phyloP scores from a whole-genome alignment of 2,888 invertebrate genomes.

The Acronicta aceris region DNA sequence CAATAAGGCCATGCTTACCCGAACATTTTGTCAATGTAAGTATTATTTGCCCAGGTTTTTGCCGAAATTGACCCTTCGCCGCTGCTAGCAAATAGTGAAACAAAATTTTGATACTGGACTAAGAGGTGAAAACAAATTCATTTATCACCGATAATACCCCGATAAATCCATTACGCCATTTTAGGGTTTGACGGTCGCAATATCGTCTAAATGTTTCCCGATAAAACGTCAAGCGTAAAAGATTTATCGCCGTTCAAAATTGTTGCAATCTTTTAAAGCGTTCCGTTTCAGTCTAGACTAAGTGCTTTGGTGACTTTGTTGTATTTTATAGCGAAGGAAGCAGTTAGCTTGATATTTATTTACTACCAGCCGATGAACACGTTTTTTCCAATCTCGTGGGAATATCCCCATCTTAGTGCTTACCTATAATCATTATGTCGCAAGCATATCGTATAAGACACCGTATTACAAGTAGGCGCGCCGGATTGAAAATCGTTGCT shows the following conservation, averaged over 20 bases:
- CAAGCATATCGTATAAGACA: no score
- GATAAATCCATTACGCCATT: conserved; percentile 16
- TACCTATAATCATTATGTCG: no score
- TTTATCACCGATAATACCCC: conserved; percentile 1
- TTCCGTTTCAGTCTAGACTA: conserved; percentile 21
- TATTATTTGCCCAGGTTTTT: no score
- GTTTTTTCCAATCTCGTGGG: no score
- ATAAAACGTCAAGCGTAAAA: conserved; percentile 26
- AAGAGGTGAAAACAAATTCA: conserved; percentile 1
- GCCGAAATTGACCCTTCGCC: no score
- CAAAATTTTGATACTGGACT: not conserved
- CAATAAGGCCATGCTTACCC: no score
- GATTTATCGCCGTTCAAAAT: conserved; percentile 41
- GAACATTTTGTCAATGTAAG: no score
- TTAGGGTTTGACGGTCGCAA: conserved; percentile 14
- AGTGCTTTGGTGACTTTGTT: conserved; percentile 29
- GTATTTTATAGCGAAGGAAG: conserved; percentile 22
- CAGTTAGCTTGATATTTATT: conserved; percentile 1
- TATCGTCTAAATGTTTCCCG: conserved; percentile 33
- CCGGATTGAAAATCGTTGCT: no score
- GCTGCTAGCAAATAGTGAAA: not conserved
- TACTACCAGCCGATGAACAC: not conserved
- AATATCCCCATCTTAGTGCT: no score
- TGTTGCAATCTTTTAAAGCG: conserved; percentile 21
- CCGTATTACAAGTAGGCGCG: no score